Conservation (phyloP, 2,797 vertebrate species). For the Anniella stebbinsi region DNA sequence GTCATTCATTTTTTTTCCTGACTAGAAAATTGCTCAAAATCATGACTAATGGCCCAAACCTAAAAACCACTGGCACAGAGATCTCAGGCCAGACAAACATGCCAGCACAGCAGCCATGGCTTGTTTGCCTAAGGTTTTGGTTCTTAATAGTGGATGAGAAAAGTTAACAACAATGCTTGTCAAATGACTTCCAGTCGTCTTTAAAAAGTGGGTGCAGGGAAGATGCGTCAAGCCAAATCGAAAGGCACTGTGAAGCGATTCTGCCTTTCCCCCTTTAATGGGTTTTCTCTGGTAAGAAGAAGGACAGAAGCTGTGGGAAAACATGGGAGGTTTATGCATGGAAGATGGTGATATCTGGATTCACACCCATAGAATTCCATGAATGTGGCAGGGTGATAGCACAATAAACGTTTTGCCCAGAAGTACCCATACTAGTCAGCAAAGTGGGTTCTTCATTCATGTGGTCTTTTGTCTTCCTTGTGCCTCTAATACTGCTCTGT, state of each 20-base stretch:
- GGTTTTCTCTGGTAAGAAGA: background rate
- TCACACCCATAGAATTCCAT: too few species aligned
- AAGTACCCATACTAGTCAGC: background rate
- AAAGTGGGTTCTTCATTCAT: background rate
- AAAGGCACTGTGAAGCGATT: too few species aligned
- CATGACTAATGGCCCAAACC: background rate
- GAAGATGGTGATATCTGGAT: too few species aligned
- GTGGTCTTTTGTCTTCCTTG: background rate
- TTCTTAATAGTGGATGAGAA: background rate
- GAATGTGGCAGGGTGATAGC: background rate
- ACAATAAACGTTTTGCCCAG: too few species aligned
- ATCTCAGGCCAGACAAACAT: background rate
- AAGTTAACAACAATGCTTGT: background rate
- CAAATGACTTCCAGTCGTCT: background rate
- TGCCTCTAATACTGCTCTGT: background rate
- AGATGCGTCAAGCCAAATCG: too few species aligned
- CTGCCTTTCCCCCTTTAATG: background rate
- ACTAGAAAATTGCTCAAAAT: slow-evolving; percentile 3
- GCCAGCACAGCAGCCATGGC: background rate
- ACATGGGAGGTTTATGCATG: too few species aligned
- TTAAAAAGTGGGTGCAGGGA: background rate
- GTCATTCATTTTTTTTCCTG: background rate
- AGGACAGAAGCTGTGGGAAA: background rate
- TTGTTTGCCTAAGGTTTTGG: background rate
- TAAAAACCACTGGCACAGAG: background rate